Percentiles rank a stretch among this genome's conserved stretches.
phyloP scores from a whole-genome alignment of 1,140 invertebrate genomes.

The Leptonema lineaticorne region DNA sequence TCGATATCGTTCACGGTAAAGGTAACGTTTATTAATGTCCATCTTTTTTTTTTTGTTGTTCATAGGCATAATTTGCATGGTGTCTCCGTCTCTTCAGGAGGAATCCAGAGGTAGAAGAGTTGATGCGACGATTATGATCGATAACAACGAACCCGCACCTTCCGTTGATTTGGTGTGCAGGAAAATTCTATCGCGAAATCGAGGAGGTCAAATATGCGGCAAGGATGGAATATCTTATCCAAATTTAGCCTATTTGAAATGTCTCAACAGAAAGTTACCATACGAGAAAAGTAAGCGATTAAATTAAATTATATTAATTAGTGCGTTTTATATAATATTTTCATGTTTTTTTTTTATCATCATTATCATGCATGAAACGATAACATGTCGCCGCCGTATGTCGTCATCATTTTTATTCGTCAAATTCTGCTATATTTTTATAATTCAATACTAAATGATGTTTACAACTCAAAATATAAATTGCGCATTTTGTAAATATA shows the following conservation, averaged over 20 bases:
- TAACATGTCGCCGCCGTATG: too few relatives aligned
- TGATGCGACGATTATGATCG: slow-evolving; percentile 6
- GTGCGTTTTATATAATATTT: too few relatives aligned
- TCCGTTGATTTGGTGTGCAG: slow-evolving; percentile 1
- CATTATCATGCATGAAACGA: too few relatives aligned
- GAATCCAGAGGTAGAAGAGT: not conserved
- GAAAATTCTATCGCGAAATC: not conserved
- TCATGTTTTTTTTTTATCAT: too few relatives aligned
- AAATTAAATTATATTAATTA: too few relatives aligned
- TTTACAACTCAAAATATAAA: too few relatives aligned
- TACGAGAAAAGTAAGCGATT: slow-evolving; percentile 33
- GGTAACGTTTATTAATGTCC: too few relatives aligned
- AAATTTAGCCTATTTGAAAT: slow-evolving; percentile 43
- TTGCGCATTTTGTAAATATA: too few relatives aligned
- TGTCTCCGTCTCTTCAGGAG: not conserved
- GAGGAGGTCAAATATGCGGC: slow-evolving; percentile 42
- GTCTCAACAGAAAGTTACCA: slow-evolving; percentile 40
- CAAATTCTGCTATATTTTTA: too few relatives aligned
- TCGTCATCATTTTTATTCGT: too few relatives aligned
- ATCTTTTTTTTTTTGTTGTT: too few relatives aligned
- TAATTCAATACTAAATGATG: too few relatives aligned
- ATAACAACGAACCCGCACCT: not conserved
- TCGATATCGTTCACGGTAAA: not conserved
- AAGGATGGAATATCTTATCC: slow-evolving; percentile 42
- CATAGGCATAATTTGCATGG: not conserved